Conservation (phyloP, 1,140 invertebrate species). For the Wasmannia auropunctata region DNA sequence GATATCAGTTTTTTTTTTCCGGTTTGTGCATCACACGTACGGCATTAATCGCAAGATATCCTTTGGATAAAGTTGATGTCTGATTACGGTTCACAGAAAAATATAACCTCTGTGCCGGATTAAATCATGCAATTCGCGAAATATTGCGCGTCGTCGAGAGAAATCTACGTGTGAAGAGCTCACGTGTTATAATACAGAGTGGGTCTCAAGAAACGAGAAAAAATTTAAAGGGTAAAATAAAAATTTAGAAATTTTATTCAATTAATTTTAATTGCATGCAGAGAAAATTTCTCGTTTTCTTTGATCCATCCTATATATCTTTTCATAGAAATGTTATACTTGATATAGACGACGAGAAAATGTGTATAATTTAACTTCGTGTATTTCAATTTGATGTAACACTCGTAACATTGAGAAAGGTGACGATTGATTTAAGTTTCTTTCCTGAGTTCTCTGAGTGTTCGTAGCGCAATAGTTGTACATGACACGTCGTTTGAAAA, state of each 20-base stretch:
- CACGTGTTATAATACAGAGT: background rate
- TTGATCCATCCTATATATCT: too few relatives aligned
- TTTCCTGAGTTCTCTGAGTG: background rate
- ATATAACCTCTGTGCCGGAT: background rate
- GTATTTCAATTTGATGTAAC: too few relatives aligned
- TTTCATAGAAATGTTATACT: too few relatives aligned
- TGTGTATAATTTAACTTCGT: too few relatives aligned
- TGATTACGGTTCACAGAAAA: background rate
- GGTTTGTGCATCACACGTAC: background rate
- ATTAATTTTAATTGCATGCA: too few relatives aligned
- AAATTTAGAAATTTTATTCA: too few relatives aligned
- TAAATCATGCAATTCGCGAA: background rate
- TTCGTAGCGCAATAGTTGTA: background rate
- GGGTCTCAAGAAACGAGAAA: too few relatives aligned
- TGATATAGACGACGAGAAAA: too few relatives aligned
- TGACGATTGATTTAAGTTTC: background rate
- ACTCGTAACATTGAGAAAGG: background rate
- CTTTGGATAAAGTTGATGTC: background rate
- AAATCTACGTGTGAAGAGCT: background rate
- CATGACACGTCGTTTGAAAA: background rate
- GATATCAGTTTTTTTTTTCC: constrained; percentile 4
- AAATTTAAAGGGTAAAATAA: too few relatives aligned
- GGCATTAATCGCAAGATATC: background rate
- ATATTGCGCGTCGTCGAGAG: background rate
- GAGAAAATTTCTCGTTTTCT: too few relatives aligned